A percentile compares a stretch with the other conserved stretches of the same genome.
Evolutionary conservation across 2,888 invertebrate species (phyloP).

Genomic region (Melieria crassipennis): DNA sequence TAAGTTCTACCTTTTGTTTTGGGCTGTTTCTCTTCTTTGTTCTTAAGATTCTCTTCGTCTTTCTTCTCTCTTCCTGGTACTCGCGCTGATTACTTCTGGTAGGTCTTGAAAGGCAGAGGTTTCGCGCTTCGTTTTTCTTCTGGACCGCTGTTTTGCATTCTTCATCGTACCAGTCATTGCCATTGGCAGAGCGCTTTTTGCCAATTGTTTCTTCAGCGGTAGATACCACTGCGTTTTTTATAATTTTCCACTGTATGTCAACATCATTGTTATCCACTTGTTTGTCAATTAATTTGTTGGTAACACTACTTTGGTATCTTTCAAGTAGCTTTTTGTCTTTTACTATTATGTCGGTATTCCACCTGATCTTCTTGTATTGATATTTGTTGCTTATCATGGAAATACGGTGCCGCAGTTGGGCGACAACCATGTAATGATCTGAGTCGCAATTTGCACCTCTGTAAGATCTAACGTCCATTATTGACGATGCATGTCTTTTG

Average conservation of each 20-base stretch:
- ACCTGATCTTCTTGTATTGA: no score
- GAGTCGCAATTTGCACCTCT: background rate
- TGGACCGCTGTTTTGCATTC: slow-evolving; percentile 9
- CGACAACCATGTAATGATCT: no score
- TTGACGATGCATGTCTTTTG: slow-evolving; percentile 7
- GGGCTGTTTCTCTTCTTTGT: slow-evolving; percentile 3
- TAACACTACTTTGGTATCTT: slow-evolving; percentile 1
- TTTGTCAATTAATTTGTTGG: background rate
- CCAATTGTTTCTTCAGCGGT: no score
- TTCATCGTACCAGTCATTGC: slow-evolving; percentile 10
- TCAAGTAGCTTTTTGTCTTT: background rate
- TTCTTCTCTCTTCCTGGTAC: slow-evolving; percentile 5
- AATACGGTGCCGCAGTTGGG: no score
- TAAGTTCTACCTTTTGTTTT: background rate
- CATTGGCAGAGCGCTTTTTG: no score
- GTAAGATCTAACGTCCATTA: slow-evolving; percentile 2
- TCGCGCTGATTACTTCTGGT: slow-evolving; percentile 1
- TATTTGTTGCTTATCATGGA: no score
- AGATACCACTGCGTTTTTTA: no score
- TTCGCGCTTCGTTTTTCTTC: slow-evolving; percentile 5
- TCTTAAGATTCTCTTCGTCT: slow-evolving; percentile 9
- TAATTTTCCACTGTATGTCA: no score
- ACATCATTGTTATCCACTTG: background rate
- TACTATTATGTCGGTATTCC: background rate
- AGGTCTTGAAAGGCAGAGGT: background rate